Percentiles rank a stretch among this genome's conserved stretches.
These are phyloP conservation scores for Pogonocherus hispidulus DNA, from an alignment of 2,888 invertebrate species.

Conservation along the genomic window DNA sequence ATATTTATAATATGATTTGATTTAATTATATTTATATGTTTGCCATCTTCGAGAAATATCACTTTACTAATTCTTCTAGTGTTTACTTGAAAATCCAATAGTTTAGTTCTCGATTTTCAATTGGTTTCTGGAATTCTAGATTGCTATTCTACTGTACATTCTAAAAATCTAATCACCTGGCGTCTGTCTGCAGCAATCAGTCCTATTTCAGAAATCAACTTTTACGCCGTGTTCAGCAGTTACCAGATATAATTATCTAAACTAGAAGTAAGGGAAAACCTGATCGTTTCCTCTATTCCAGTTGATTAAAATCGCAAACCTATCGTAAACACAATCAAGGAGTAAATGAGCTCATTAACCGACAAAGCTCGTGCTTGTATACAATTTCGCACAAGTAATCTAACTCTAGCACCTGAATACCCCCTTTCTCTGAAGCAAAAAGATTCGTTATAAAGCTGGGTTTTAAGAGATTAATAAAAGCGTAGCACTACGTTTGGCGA, in stretches of 20 bases:
- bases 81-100: background rate
- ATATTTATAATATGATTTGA: too few species aligned
- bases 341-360: conserved; percentile 21
- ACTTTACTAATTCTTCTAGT: background rate
- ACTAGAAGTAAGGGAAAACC: background rate
- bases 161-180: background rate
- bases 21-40: too few species aligned
- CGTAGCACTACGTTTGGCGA: background rate
- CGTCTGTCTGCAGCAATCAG: background rate
- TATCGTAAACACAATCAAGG: conserved; percentile 18
- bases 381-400: background rate
- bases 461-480: background rate
- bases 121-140: background rate
- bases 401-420: background rate
- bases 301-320: conserved; percentile 23
- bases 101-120: background rate
- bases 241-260: background rate
- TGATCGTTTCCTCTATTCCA: background rate
- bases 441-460: background rate
- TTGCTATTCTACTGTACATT: background rate
- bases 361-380: conserved; percentile 2
- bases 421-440: conserved; percentile 1
- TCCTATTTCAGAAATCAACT: background rate
- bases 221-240: background rate
- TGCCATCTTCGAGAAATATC: background rate